Evolutionary conservation across 2,888 invertebrate species (phyloP).

Genomic region (Mesorhabditis spiculigera): DNA sequence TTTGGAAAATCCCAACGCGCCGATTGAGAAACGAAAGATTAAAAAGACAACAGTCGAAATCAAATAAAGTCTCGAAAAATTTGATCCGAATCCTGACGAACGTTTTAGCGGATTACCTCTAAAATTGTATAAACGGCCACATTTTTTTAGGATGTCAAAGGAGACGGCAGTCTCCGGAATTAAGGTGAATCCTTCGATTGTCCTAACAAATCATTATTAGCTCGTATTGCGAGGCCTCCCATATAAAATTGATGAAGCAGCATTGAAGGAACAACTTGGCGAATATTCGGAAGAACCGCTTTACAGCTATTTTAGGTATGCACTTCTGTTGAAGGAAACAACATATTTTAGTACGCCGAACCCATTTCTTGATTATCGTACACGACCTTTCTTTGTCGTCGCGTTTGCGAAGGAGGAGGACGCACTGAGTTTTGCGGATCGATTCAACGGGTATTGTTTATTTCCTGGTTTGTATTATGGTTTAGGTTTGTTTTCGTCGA

Average conservation of each 20-base stretch:
- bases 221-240: neutral
- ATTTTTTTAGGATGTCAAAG: too few species aligned
- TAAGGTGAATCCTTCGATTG: too few species aligned
- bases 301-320: neutral
- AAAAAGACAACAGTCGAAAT: neutral
- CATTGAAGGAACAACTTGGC: neutral
- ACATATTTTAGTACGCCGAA: neutral
- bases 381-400: neutral
- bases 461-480: neutral
- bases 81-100: too few species aligned
- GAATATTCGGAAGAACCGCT: neutral
- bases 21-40: conserved; percentile 48
- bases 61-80: neutral
- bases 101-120: too few species aligned
- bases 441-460: neutral
- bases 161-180: too few species aligned
- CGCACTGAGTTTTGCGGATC: conserved; percentile 4
- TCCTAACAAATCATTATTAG: neutral
- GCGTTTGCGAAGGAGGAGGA: neutral
- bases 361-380: neutral
- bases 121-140: too few species aligned
- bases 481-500: conserved; percentile 3
- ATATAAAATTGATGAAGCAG: neutral
- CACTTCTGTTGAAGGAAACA: neutral
- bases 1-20: conserved; percentile 76